Percentiles rank a stretch among this genome's conserved stretches.
These are phyloP conservation scores for Deilephila porcellus DNA, from an alignment of 2,888 invertebrate genomes.

Conservation along the genomic window DNA sequence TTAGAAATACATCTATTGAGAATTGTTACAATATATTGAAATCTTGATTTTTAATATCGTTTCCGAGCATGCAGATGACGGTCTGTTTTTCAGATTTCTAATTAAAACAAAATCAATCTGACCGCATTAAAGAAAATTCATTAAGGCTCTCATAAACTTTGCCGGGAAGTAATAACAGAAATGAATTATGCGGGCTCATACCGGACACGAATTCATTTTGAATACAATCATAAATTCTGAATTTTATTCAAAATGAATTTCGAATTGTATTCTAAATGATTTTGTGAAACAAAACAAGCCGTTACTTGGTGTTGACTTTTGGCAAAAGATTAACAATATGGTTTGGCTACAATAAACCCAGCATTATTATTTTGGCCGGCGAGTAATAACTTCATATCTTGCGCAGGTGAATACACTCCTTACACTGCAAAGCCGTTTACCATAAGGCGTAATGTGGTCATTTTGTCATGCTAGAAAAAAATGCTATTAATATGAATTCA, in stretches of 20 bases:
- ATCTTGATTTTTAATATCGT: not conserved
- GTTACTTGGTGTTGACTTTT: not conserved
- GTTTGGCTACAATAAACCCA: no score
- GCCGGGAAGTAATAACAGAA: constrained; percentile 35
- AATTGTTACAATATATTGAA: not conserved
- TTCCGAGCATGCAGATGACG: not conserved
- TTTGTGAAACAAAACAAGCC: not conserved
- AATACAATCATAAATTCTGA: constrained; percentile 1
- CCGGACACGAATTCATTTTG: constrained; percentile 32
- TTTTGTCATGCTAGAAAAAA: no score
- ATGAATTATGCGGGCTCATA: constrained; percentile 35
- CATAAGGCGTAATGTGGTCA: no score
- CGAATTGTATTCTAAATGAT: not conserved
- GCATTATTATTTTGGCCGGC: no score
- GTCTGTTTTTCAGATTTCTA: not conserved
- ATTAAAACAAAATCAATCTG: constrained; percentile 14
- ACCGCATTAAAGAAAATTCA: constrained; percentile 35
- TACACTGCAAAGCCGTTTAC: no score
- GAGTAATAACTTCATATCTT: no score
- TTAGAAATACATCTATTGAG: not conserved
- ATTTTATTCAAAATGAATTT: not conserved
- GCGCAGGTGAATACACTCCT: no score
- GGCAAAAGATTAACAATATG: no score
- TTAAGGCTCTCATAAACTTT: constrained; percentile 36
- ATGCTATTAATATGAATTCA: no score